Base-by-base conservation (phyloP, 2,113 vertebrate species). In the Sceloporus tristichus region DNA sequence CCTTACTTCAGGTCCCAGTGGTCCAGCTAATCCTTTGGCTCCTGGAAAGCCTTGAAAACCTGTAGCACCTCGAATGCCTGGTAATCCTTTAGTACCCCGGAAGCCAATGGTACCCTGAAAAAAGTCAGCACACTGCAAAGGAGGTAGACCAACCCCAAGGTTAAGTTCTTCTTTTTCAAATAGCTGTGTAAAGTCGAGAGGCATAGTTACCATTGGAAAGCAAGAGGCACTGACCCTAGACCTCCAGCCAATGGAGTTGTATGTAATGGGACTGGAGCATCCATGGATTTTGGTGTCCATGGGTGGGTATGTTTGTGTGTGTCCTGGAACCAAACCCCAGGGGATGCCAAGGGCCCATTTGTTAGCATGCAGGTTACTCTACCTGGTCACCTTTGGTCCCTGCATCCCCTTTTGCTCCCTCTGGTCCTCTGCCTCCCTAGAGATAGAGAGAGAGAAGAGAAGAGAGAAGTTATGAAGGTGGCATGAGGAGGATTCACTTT, bases 371-470 rank as follows among this genome's bases (percentile, higher is more conserved):
- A 38, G 1, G 29, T 0, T 77, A 0, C 0, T 4, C 13, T 97
- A 98, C 98, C 96, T 95, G 96, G 89, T 94, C 89, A 79, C 98
- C 98, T 96, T 97, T 98, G n/a, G 88, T 79, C 90, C 98, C 98
- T 56, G 84, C 40, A 82, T 97, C 93, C 9, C 98, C 98, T 56
- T 96, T 96, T 87, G 97, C 97, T 90, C 98, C 98, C 66, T 94
- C 89, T 0, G 91, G 94, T 79, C 97, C 97, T 93, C 74, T 93
- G 73, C 87, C 93, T 25, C 98, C 98, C 98, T 98, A 91, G 65
- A 56, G 85, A 85, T 56, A 76, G 85, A 91, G 65, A 56, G 85
- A 85, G 56, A 76, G 85, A 2, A 40, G 2, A 56, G 2, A n/a
- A 54, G 7, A 16, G 3, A 68, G 38, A 48, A 29, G 21, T 48